A percentile compares a stretch with the other conserved stretches of the same genome.
These are phyloP conservation scores for Tolypeutes matacus DNA, from an alignment of 2,797 vertebrate genomes.

Conservation along the genomic window DNA sequence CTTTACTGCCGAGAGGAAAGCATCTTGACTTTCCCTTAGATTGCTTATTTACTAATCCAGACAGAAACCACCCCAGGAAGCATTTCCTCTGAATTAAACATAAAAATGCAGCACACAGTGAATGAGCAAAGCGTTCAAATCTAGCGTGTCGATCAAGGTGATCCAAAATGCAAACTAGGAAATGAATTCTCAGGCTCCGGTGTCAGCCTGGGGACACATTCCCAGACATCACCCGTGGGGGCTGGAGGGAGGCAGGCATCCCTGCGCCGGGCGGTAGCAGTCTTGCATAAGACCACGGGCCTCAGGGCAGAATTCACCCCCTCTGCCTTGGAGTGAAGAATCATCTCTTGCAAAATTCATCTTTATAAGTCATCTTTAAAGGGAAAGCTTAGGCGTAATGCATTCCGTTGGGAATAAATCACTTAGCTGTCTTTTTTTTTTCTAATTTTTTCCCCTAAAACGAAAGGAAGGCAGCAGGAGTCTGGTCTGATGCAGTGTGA, in stretches of 20 bases:
- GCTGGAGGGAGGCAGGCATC: fast-evolving
- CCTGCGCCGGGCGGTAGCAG: fast-evolving
- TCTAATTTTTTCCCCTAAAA: conserved; percentile 61
- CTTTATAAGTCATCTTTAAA: background rate
- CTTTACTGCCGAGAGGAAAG: conserved; percentile 68
- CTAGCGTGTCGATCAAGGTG: conserved; percentile 60
- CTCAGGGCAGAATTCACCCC: fast-evolving
- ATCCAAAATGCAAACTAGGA: conserved; percentile 73
- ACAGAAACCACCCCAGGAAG: conserved; percentile 60
- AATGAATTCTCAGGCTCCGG: conserved; percentile 70
- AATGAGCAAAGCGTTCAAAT: conserved; percentile 43
- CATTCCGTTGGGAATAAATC: conserved; percentile 47
- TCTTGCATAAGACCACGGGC: fast-evolving
- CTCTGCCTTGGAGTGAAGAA: background rate
- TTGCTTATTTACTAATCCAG: conserved; percentile 77
- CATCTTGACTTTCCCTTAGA: background rate
- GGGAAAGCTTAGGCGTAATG: conserved; percentile 58
- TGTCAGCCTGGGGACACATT: background rate
- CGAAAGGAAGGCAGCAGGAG: conserved; percentile 40
- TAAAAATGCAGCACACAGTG: conserved; percentile 53
- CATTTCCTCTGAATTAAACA: conserved; percentile 44
- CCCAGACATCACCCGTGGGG: background rate
- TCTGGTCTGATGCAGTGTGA: conserved; percentile 70
- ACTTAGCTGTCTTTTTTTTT: background rate
- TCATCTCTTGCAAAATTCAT: background rate